Evolutionary conservation across 2,888 invertebrate species (phyloP), one percentile per base, ranked within the genome.

Genomic region (Phyllotreta striolata): DNA sequence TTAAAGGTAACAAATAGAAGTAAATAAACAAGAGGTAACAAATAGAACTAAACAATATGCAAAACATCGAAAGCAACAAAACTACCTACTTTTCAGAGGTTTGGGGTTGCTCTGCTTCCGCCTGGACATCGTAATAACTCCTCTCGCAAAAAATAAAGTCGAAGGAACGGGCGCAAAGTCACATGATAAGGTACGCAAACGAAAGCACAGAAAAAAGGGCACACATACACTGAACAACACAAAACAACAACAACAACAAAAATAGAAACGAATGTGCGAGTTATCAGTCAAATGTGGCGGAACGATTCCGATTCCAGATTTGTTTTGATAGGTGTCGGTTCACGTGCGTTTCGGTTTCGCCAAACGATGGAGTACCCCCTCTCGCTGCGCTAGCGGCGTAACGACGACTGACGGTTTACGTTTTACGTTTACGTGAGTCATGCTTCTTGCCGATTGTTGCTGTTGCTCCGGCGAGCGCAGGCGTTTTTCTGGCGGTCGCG

Each of bases 51-150:
- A 24, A 39, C n/a, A 5, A 49, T 34, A 49, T 24, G 24, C 24
- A 4, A 24, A 24, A 24, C 24, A 37, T 13, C 12, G 41, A 55
- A 46, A 44, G 46, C 51, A 49, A 47, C 49, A 61, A 55, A 55
- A 54, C 61, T 74, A 90, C 92, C 89, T 85, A 95, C 95, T 91
- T 95, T 95, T 95, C 79, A 95, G 87, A 82, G 95, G 95, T 85
- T 95, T 95, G 77, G 95, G 95, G 86, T 95, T 95, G 86, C 93
- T 93, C 87, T 95, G 95, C 87, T 95, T 95, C 85, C 95, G 88
- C 83, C 95, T 91, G 83, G 95, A 95, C 95, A 95, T 95, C 83
- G 73, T 73, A 70, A 68, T 71, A 68, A 61, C 62, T 63, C 67
- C 71, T 68, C 70, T 71, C 85, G 85, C 87, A 93, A 93, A 93